Conservation (phyloP, 2,797 vertebrate species). For the Pangasius macronema region DNA sequence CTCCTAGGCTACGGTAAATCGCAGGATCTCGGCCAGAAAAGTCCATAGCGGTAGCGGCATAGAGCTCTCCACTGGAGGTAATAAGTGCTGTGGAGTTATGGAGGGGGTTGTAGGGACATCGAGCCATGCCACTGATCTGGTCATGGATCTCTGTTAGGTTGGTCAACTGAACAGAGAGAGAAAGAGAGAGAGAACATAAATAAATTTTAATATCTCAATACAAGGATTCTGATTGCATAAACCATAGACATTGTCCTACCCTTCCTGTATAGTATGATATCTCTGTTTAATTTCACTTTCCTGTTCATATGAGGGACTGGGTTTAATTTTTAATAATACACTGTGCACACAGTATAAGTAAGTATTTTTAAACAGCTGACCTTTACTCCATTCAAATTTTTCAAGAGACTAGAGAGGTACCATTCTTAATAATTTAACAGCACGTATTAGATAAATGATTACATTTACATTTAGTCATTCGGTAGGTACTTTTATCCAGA, state of each 20-base stretch:
- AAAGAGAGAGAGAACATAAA: neutral
- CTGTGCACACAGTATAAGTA: neutral
- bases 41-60: slow-evolving; percentile 96
- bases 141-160: slow-evolving; percentile 94
- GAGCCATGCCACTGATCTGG: slow-evolving; percentile 97
- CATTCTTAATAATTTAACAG: neutral
- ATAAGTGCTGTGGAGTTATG: slow-evolving; percentile 97
- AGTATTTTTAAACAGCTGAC: neutral
- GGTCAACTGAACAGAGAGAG: slow-evolving; percentile 75
- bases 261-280: neutral
- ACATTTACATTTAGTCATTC: neutral
- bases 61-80: slow-evolving; percentile 91
- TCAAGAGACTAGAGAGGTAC: neutral
- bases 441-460: neutral
- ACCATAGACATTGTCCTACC: neutral
- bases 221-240: neutral
- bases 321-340: no score
- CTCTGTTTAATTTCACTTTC: neutral
- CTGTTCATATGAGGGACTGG: neutral
- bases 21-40: slow-evolving; percentile 96
- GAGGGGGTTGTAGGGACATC: slow-evolving; percentile 94
- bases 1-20: slow-evolving; percentile 93
- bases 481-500: neutral
- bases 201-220: slow-evolving; percentile 7
- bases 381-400: neutral